Evolutionary conservation across 2,113 vertebrate species (phyloP), one percentile per base, ranked within the genome.

Genomic region (Chaenocephalus aceratus): DNA sequence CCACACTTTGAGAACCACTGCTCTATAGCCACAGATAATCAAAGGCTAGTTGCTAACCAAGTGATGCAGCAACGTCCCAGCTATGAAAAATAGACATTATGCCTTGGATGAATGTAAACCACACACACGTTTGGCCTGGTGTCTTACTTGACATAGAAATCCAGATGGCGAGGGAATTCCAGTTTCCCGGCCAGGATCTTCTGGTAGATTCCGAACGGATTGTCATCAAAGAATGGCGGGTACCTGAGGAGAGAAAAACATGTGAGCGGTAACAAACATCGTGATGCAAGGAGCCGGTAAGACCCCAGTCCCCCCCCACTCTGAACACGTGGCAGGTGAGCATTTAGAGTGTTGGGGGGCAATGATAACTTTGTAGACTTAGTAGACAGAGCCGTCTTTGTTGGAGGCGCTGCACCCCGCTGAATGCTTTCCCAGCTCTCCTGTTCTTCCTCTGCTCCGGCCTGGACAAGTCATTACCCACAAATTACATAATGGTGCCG

Each of bases 201-300:
- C 92, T 99, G 98, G 86, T 99, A 99, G 80, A 99, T 99, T 60
- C 98, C 97, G 88, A 99, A 99, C 0, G 98, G 97, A 92, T 98
- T 99, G 94, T 99, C 98, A 75, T 99, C 98, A 79, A 98, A 99
- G 93, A 99, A 99, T 0, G 97, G 98, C 0, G 98, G 98, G 80
- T 99, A 97, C 78, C 98, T 99, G 84, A 2, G 48, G 72, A 64
- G 26, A 61, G 9, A 54, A 45, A 51, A 44, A 67, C 57, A 60
- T 5, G 64, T 85, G 14, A 30, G 30, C 30, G 3, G 30, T 2
- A 53, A 10, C 36, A 53, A 34, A 44, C 72, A 59, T 70, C 48
- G 23, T 86, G 86, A 79, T 67, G 77, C 69, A 61, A 83, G 70
- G 56, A 45, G 6, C 76, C 73, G 76, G 75, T 62, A 81, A 69